These are phyloP conservation scores for Agrochola litura DNA, from an alignment of 2,888 invertebrate species.

Conservation along the genomic window DNA sequence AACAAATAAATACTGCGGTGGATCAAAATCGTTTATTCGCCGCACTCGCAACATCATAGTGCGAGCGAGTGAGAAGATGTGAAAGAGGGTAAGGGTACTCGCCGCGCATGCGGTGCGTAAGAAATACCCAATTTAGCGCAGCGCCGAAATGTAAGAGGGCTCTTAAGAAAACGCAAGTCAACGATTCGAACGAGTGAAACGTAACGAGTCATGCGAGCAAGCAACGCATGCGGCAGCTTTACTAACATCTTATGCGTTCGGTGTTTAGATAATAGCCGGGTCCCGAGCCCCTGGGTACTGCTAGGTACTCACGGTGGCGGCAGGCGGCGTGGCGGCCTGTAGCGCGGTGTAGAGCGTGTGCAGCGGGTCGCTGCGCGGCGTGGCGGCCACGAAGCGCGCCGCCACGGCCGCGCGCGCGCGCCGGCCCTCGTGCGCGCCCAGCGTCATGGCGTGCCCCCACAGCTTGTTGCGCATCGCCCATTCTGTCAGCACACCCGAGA, in stretches of 20 bases:
- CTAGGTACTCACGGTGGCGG: constrained; percentile 81
- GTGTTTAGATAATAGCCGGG: background rate
- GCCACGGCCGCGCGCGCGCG: constrained; percentile 96
- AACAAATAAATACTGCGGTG: too few species aligned
- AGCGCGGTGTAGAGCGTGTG: constrained; percentile 98
- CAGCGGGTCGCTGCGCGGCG: constrained; percentile 96
- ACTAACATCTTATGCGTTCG: background rate
- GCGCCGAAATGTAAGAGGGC: too few species aligned
- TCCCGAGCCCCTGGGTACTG: too few species aligned
- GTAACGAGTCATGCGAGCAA: background rate
- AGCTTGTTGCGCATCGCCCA: constrained; percentile 96
- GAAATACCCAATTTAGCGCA: too few species aligned
- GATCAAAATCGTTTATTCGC: too few species aligned
- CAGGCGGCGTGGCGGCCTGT: constrained; percentile 92
- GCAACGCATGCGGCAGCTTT: background rate
- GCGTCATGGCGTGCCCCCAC: constrained; percentile 98
- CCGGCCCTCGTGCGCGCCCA: constrained; percentile 94
- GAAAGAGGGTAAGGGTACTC: too few species aligned
- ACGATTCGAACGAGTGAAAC: background rate
- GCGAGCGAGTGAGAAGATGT: too few species aligned
- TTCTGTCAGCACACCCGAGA: constrained; percentile 88
- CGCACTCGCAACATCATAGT: too few species aligned
- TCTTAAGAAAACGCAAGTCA: background rate
- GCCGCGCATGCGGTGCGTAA: too few species aligned
- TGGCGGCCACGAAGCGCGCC: constrained; percentile 96